A percentile compares a stretch with the other conserved stretches of the same genome.
phyloP scores from a whole-genome alignment of 2,797 vertebrate genomes.

The Bradypodion ventrale region DNA sequence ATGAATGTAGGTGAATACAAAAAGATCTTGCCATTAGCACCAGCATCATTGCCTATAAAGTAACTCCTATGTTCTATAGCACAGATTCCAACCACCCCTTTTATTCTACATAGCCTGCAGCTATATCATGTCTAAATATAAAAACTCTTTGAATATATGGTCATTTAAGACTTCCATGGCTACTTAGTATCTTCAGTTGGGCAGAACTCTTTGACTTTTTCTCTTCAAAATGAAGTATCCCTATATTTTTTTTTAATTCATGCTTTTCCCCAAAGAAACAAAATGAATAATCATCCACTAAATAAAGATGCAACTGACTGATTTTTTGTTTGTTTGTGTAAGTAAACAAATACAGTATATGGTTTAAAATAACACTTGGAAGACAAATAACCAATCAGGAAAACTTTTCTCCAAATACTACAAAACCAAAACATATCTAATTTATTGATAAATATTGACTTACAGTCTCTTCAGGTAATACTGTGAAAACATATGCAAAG shows the following conservation, averaged over 20 bases:
- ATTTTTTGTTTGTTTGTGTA: slow-evolving; percentile 31
- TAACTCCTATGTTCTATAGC: slow-evolving; percentile 17
- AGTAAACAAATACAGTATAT: slow-evolving; percentile 32
- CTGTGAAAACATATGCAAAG: slow-evolving; percentile 1
- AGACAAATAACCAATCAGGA: background rate
- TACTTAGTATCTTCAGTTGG: slow-evolving; percentile 35
- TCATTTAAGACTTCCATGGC: slow-evolving; percentile 54
- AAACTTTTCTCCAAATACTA: slow-evolving; percentile 14
- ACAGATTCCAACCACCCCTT: slow-evolving; percentile 23
- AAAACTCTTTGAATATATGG: slow-evolving; percentile 51
- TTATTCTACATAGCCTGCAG: slow-evolving; percentile 45
- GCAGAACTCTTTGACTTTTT: slow-evolving; percentile 37
- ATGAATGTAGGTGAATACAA: background rate
- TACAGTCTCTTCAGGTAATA: slow-evolving; percentile 27
- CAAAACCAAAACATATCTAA: slow-evolving; percentile 17
- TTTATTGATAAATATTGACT: slow-evolving; percentile 3
- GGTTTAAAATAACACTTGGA: slow-evolving; percentile 26
- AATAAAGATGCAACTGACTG: slow-evolving; percentile 56
- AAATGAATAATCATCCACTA: slow-evolving; percentile 2
- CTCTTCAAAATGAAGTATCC: slow-evolving; percentile 48
- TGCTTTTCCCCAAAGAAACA: slow-evolving; percentile 38
- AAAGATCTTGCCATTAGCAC: background rate
- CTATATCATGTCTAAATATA: slow-evolving; percentile 41
- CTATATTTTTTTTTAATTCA: too few relatives aligned
- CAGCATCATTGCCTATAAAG: background rate